These are phyloP conservation scores for Oreochromis aureus DNA, from an alignment of 2,113 vertebrate species.

Conservation along the genomic window DNA sequence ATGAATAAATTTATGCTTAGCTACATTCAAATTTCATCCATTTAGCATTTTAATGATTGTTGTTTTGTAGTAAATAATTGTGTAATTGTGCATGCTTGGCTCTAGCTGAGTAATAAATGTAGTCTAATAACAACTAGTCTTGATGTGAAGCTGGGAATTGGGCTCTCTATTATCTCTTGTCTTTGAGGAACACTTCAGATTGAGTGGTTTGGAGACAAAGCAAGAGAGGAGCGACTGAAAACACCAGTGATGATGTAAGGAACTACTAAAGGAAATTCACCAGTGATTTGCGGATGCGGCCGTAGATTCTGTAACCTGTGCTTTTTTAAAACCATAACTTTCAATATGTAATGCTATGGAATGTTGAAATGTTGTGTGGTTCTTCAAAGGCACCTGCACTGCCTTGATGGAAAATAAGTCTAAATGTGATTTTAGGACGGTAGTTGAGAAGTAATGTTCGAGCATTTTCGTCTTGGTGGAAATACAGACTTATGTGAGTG, in stretches of 20 bases:
- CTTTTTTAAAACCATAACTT: rapidly evolving
- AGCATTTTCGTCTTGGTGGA: background rate
- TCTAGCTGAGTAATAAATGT: background rate
- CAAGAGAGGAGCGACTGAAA: background rate
- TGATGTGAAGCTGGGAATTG: background rate
- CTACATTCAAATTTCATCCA: background rate
- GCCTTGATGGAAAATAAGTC: background rate
- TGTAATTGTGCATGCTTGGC: background rate
- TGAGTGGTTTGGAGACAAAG: background rate
- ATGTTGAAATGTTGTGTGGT: background rate
- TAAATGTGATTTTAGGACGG: background rate
- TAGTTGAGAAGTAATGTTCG: background rate
- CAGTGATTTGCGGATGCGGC: background rate
- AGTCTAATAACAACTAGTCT: background rate
- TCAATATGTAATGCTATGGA: background rate
- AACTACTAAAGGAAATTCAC: background rate
- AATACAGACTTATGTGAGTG: background rate
- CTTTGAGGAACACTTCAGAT: background rate
- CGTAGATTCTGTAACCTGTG: rapidly evolving
- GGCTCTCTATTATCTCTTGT: background rate
- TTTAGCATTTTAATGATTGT: background rate
- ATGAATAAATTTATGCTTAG: background rate
- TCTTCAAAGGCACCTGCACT: background rate
- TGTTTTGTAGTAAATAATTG: background rate
- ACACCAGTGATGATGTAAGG: background rate